phyloP scores from a whole-genome alignment of 2,888 invertebrate species.

The Blomia tropicalis region DNA sequence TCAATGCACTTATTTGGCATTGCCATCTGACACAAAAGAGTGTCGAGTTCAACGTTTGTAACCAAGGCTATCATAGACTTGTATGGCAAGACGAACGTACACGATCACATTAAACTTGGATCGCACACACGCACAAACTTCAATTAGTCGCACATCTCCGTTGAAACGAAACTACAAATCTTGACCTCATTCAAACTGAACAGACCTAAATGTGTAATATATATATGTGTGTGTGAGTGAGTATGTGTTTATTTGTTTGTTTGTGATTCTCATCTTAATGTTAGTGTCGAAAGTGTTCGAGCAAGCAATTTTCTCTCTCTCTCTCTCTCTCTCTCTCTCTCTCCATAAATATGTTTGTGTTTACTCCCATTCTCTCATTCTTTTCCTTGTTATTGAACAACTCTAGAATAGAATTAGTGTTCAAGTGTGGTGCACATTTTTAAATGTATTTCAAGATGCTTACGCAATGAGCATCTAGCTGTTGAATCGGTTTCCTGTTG shows the following conservation, averaged over 20 bases:
- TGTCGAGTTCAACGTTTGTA: conserved; percentile 8
- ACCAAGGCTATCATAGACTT: conserved; percentile 15
- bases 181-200: background rate
- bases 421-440: no score
- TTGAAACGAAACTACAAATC: background rate
- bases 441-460: no score
- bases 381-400: no score
- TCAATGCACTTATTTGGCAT: conserved; percentile 11
- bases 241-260: background rate
- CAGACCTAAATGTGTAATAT: background rate
- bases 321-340: no score
- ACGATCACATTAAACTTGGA: no score
- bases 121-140: conserved; percentile 3
- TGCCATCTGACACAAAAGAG: background rate
- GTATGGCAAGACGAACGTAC: no score
- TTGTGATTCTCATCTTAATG: background rate
- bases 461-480: no score
- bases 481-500: no score
- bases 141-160: background rate
- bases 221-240: background rate
- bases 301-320: no score
- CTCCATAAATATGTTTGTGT: no score
- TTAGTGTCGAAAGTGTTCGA: background rate
- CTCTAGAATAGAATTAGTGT: no score
- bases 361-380: no score